Evolutionary conservation across 2,113 vertebrate species (phyloP), one percentile per base, ranked within the genome.

Genomic region (cattle (Bos taurus)): DNA sequence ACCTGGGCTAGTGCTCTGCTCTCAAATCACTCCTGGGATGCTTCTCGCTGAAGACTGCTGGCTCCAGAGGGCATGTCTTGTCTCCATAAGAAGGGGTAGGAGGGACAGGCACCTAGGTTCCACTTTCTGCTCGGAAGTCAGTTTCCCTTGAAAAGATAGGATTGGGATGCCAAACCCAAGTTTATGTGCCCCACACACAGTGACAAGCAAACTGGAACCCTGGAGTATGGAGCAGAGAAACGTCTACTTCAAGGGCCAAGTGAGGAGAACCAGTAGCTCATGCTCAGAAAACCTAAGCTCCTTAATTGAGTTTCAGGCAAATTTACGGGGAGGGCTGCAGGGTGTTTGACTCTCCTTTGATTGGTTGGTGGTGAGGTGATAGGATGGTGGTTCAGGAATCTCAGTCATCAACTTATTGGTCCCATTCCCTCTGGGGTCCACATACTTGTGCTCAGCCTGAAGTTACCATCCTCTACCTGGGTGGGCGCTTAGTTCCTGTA

Each of bases 31-130:
- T 26, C 9, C 33, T 17, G 9, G 5, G 16, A 25, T 57, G 26
- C 1, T 83, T 2, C 21, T 46, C 10, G 0, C 3, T 33, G 9
- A 78, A 83, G 57, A 46, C n/a, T 30, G 1, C 3, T 25, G 28
- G 6, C 3, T 87, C 57, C 50, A 62, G 14, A 36, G 0, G n/a
- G 2, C 13, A 52, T 1, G 56, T 1, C 19, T 60, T 11, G 9
- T 9, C 15, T 91, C 23, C 33, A 71, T 4, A 36, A 15, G 57
- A 25, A 57, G 2, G 7, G 1, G 4, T 23, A 57, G 4, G 5
- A n/a, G 16, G 17, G 13, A 71, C 7, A 83, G 11, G 21, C 23
- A 14, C 52, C 23, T 67, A 50, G 16, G 28, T 12, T 11, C 25
- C 12, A 50, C 0, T 25, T 30, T 93, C 6, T 96, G 54, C 52